These are phyloP conservation scores for Cheilosia pagana DNA, from an alignment of 2,888 invertebrate genomes.

Conservation along the genomic window DNA sequence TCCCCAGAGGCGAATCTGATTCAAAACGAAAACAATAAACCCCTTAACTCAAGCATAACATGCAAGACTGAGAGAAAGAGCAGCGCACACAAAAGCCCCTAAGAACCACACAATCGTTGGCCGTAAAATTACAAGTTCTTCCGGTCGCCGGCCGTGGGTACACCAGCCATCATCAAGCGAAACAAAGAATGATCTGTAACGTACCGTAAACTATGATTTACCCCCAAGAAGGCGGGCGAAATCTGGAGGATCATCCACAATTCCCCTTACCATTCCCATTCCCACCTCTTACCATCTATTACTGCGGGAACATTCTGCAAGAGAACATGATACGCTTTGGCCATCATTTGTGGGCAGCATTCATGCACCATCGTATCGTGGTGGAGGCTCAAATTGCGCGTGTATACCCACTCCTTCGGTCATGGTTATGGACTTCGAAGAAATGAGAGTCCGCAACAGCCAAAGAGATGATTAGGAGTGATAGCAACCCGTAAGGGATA, in stretches of 20 bases:
- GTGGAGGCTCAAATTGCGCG: slow-evolving; percentile 49
- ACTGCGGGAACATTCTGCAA: slow-evolving; percentile 49
- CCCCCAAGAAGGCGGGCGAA: slow-evolving; percentile 38
- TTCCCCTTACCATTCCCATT: slow-evolving; percentile 47
- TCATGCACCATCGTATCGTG: not conserved
- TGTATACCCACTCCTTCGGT: slow-evolving; percentile 42
- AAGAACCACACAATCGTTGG: slow-evolving; percentile 66
- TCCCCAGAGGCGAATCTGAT: slow-evolving; percentile 31
- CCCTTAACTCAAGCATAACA: slow-evolving; percentile 53
- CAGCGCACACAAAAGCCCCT: not conserved
- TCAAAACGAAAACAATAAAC: slow-evolving; percentile 47
- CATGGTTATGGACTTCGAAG: slow-evolving; percentile 50
- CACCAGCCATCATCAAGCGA: slow-evolving; percentile 12
- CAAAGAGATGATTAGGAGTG: slow-evolving; percentile 64
- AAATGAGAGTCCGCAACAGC: slow-evolving; percentile 32
- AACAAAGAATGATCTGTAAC: slow-evolving; percentile 69
- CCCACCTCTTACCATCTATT: slow-evolving; percentile 58
- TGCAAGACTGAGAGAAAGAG: slow-evolving; percentile 22
- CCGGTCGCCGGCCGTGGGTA: slow-evolving; percentile 60
- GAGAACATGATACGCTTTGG: slow-evolving; percentile 68
- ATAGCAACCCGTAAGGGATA: slow-evolving; percentile 56
- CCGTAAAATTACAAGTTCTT: slow-evolving; percentile 74
- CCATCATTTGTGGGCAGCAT: slow-evolving; percentile 30
- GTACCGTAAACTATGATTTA: slow-evolving; percentile 73
- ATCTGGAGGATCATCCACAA: slow-evolving; percentile 56